phyloP scores from a whole-genome alignment of 2,888 invertebrate species.

The Dryococelus australis region DNA sequence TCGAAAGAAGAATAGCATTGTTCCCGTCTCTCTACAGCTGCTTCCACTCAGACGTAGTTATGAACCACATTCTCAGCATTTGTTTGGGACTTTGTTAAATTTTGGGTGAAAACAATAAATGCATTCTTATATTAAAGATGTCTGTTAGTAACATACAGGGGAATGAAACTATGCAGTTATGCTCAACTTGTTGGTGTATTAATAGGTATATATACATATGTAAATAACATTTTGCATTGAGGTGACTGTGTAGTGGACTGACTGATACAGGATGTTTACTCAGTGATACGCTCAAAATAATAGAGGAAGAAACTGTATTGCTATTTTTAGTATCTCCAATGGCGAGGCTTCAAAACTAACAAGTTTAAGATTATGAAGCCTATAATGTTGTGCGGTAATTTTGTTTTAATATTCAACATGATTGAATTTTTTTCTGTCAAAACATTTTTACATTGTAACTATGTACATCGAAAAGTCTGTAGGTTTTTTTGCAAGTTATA shows the following conservation, averaged over 20 bases:
- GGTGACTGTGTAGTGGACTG: not conserved
- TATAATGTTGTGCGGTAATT: not conserved
- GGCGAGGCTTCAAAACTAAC: slow-evolving; percentile 17
- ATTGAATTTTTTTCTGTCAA: slow-evolving; percentile 19
- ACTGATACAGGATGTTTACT: not conserved
- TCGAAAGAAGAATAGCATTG: no score
- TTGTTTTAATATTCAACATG: not conserved
- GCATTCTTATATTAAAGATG: not conserved
- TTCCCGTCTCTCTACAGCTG: no score
- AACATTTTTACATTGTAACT: not conserved
- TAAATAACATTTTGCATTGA: slow-evolving; percentile 5
- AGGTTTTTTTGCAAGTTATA: not conserved
- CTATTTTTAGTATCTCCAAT: not conserved
- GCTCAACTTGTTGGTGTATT: slow-evolving; percentile 1
- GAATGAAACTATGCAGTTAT: not conserved
- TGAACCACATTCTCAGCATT: not conserved
- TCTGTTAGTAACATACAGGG: not conserved
- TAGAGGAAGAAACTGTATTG: not conserved
- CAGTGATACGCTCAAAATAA: slow-evolving; percentile 9
- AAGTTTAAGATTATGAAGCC: slow-evolving; percentile 24
- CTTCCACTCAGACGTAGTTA: not conserved
- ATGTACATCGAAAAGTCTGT: not conserved
- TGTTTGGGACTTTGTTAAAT: not conserved
- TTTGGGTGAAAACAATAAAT: not conserved
- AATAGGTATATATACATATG: not conserved